Base-by-base conservation (phyloP, 2,888 invertebrate genomes). In the Germaria angustata region DNA sequence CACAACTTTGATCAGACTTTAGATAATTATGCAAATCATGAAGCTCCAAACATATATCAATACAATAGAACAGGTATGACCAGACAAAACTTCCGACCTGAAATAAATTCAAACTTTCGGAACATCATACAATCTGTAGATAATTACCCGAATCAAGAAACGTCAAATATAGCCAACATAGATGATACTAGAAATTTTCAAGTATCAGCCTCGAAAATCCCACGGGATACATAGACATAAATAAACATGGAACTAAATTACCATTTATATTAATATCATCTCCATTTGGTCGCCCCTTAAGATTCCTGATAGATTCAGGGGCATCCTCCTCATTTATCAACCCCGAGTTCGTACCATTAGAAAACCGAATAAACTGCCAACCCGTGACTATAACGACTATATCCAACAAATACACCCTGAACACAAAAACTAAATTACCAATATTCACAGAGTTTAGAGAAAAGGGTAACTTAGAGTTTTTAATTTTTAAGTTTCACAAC, bases 381-480 rank as follows among this genome's bases (percentile, higher is more conserved):
- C 34, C 8, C 5, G 34, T 34, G 9, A 34, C 0, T 34, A 34
- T 34, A 7, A 34, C 34, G 7, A 34, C 34, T 34, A 34, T 53
- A 53, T 34, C 46, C 20, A 32, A 49, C 17, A 36, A 34, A 49
- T 49, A 22, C 20, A 41, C 32, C 15, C 5, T 36, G 34, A 66
- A 20, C 34, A 6, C 15, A 46, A 34, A 66, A 41, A 46, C 34
- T 49, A 17, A 49, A n/a, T 11, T 66, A 66, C 66, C 66, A 11
- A 51, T 34, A 20, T 68, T 68, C 36, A 51, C 4, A 22, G 68
- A 68, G 36, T 68, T 68, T 39, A 68, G 15, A 7, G 65, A 65
- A 65, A 28, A 44, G 11, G 46, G 65, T 22, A 22, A 39, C 2
- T 44, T 65, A 13, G 7, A 11, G 32, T 63, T 63, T 13, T 6